Evolutionary conservation across 1,140 invertebrate species (phyloP).

Genomic region (Drosophila takahashii): DNA sequence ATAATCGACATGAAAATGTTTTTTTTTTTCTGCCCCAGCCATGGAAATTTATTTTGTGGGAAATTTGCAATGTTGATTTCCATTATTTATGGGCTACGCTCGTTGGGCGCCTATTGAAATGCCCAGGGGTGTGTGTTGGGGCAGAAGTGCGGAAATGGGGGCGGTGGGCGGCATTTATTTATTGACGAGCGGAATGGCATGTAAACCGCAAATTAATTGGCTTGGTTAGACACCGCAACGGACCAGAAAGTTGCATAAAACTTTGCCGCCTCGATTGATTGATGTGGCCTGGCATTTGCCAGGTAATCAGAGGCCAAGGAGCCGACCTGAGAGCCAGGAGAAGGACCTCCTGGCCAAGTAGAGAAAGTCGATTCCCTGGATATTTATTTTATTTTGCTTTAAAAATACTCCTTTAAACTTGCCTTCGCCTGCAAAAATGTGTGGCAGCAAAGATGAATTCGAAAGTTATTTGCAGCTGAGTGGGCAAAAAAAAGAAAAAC

Average conservation of each 20-base stretch:
- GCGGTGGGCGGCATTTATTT: constrained; percentile 47
- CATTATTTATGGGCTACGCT: constrained; percentile 22
- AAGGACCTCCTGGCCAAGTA: constrained; percentile 23
- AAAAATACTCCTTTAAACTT: constrained; percentile 14
- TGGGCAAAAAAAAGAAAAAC: constrained; percentile 7
- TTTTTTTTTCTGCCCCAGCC: not conserved
- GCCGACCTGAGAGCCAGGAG: not conserved
- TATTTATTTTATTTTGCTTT: constrained; percentile 52
- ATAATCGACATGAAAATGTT: not conserved
- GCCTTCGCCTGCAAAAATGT: constrained; percentile 20
- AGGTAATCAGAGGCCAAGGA: constrained; percentile 42
- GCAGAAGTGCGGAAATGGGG: not conserved
- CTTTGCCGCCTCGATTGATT: constrained; percentile 67
- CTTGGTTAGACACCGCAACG: constrained; percentile 62
- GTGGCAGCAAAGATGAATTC: not conserved
- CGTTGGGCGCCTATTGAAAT: constrained; percentile 18
- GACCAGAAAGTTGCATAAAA: constrained; percentile 59
- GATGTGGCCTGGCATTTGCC: constrained; percentile 51
- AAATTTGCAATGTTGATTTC: constrained; percentile 24
- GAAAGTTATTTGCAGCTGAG: constrained; percentile 19
- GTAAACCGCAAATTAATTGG: constrained; percentile 74
- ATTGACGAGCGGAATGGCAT: constrained; percentile 56
- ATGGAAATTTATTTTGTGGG: constrained; percentile 1
- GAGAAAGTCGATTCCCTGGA: constrained; percentile 32
- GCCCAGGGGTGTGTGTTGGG: constrained; percentile 22